These are phyloP conservation scores for Pollenia griseotomentosa DNA, from an alignment of 2,888 invertebrate species.

Conservation along the genomic window DNA sequence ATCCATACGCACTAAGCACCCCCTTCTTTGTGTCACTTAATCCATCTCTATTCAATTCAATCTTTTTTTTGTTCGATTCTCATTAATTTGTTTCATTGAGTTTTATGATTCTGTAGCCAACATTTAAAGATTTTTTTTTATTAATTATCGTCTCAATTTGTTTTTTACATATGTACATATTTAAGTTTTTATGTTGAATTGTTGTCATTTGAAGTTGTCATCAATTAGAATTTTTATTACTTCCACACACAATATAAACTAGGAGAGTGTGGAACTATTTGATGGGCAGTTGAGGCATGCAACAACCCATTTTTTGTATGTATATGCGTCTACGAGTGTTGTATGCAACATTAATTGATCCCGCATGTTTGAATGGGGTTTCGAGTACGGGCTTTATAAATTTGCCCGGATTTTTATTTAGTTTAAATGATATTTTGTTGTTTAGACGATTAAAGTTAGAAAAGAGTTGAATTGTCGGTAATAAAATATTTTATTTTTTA, in stretches of 20 bases:
- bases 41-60: slow-evolving; percentile 52
- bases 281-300: background rate
- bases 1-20: slow-evolving; percentile 21
- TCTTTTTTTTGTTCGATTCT: slow-evolving; percentile 15
- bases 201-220: slow-evolving; percentile 72
- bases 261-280: slow-evolving; percentile 40
- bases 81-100: slow-evolving; percentile 58
- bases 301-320: slow-evolving; percentile 7
- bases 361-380: slow-evolving; percentile 31
- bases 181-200: slow-evolving; percentile 4
- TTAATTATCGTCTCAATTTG: slow-evolving; percentile 66
- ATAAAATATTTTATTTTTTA: background rate
- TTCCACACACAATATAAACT: slow-evolving; percentile 2
- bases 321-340: background rate
- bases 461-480: slow-evolving; percentile 19
- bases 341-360: slow-evolving; percentile 27
- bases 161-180: slow-evolving; percentile 9
- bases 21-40: slow-evolving; percentile 47
- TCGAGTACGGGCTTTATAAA: background rate
- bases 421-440: background rate
- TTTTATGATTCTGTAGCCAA: slow-evolving; percentile 51
- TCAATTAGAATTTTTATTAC: slow-evolving; percentile 63
- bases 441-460: background rate
- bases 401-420: slow-evolving; percentile 24
- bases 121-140: slow-evolving; percentile 62